Percentiles rank a stretch among this genome's conserved stretches.
Conservation (phyloP, 2,113 vertebrate species). For the Pholis gunnellus region DNA sequence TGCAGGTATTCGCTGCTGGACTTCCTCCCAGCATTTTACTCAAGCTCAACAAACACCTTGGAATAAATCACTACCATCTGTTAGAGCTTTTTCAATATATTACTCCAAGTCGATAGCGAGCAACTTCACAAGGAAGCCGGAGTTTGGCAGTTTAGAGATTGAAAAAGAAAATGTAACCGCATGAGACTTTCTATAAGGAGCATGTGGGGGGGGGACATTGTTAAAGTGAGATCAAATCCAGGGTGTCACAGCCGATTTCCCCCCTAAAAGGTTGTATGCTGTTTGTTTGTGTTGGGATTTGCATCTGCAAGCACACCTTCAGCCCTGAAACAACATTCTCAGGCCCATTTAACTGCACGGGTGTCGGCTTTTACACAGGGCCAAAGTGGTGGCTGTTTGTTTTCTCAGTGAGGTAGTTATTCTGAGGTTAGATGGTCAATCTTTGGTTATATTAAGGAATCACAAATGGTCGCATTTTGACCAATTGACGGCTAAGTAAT, state of each 20-base stretch:
- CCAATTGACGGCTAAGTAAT: not conserved
- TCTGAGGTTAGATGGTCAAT: not conserved
- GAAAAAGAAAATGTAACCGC: not conserved
- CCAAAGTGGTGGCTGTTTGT: slow-evolving; percentile 75
- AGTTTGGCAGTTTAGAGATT: not conserved
- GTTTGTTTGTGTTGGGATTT: slow-evolving; percentile 66
- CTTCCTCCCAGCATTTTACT: slow-evolving; percentile 66
- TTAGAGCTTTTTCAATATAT: slow-evolving; percentile 56
- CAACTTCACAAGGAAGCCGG: slow-evolving; percentile 10
- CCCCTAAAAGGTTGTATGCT: slow-evolving; percentile 75
- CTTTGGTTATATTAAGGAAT: not conserved
- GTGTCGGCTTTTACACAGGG: slow-evolving; percentile 72
- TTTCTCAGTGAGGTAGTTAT: slow-evolving; percentile 49
- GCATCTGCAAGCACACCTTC: slow-evolving; percentile 74
- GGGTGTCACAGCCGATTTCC: slow-evolving; percentile 44
- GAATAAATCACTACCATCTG: slow-evolving; percentile 80
- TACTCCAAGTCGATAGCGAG: slow-evolving; percentile 14
- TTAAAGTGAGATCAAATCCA: slow-evolving; percentile 29
- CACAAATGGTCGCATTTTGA: not conserved
- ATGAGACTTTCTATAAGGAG: not conserved
- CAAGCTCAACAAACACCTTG: slow-evolving; percentile 67
- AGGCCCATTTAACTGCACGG: slow-evolving; percentile 50
- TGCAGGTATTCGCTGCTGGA: slow-evolving; percentile 69
- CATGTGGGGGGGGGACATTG: not conserved
- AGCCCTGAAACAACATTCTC: slow-evolving; percentile 81